Percentiles rank a stretch among this genome's conserved stretches.
phyloP scores from a whole-genome alignment of 2,797 vertebrate genomes.

The Coccyzus lansbergi region DNA sequence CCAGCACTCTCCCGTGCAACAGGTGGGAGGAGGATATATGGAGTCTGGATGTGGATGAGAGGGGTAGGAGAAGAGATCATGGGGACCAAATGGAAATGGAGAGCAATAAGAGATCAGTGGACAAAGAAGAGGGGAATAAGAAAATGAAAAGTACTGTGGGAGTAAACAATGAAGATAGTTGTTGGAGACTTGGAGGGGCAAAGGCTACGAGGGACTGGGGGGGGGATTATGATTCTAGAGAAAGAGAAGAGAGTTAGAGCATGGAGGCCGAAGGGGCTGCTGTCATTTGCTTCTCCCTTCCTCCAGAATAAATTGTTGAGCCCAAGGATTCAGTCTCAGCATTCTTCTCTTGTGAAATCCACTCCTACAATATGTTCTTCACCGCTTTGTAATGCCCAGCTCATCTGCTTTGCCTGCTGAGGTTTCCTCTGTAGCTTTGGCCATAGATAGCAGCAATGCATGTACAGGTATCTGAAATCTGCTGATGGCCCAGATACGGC shows the following conservation, averaged over 20 bases:
- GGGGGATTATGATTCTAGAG: not conserved
- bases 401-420: not conserved
- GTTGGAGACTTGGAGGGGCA: not conserved
- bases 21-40: no score
- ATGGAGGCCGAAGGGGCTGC: not conserved
- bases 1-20: accelerated
- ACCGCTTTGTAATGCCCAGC: not conserved
- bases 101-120: not conserved
- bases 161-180: not conserved
- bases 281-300: not conserved
- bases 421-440: not conserved
- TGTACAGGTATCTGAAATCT: not conserved
- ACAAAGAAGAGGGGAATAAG: not conserved
- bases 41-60: not conserved
- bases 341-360: not conserved
- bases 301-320: not conserved
- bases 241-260: not conserved
- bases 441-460: not conserved
- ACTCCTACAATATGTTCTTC: not conserved
- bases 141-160: not conserved
- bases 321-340: not conserved
- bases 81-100: accelerated
- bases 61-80: not conserved
- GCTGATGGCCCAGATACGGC: not conserved
- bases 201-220: accelerated